Percentiles rank a stretch among this genome's conserved stretches.
These are phyloP conservation scores for Pterostichus madidus DNA, from an alignment of 2,888 invertebrate species.

Conservation along the genomic window DNA sequence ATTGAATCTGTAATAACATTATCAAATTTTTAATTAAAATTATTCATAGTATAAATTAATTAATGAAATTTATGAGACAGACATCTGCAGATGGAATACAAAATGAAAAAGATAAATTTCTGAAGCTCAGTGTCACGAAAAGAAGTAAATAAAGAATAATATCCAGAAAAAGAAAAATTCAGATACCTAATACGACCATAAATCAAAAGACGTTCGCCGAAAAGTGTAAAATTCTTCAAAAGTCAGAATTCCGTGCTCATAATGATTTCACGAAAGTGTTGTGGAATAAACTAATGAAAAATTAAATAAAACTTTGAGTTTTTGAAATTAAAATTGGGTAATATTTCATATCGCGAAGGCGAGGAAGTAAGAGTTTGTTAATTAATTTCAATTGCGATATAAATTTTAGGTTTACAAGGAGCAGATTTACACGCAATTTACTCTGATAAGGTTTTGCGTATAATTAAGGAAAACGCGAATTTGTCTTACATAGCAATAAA, in stretches of 20 bases:
- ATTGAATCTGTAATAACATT: neutral
- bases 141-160: slow-evolving; percentile 31
- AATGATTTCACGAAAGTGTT: slow-evolving; percentile 19
- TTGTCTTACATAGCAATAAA: slow-evolving; percentile 54
- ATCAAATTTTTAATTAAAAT: neutral
- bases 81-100: slow-evolving; percentile 23
- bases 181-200: slow-evolving; percentile 29
- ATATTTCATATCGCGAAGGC: slow-evolving; percentile 57
- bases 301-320: slow-evolving; percentile 55
- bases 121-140: slow-evolving; percentile 22
- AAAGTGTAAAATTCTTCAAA: slow-evolving; percentile 23
- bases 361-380: slow-evolving; percentile 70
- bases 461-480: slow-evolving; percentile 68
- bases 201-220: slow-evolving; percentile 28
- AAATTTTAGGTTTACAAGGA: slow-evolving; percentile 71
- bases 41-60: slow-evolving; percentile 8
- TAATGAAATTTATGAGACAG: slow-evolving; percentile 19
- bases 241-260: slow-evolving; percentile 16
- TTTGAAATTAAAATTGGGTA: slow-evolving; percentile 61
- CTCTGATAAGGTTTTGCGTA: slow-evolving; percentile 70
- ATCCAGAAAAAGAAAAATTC: slow-evolving; percentile 15
- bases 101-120: slow-evolving; percentile 12
- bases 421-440: slow-evolving; percentile 72
- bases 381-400: slow-evolving; percentile 71
- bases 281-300: slow-evolving; percentile 53